Conservation (phyloP, 2,888 invertebrate species). For the Apamea anceps region DNA sequence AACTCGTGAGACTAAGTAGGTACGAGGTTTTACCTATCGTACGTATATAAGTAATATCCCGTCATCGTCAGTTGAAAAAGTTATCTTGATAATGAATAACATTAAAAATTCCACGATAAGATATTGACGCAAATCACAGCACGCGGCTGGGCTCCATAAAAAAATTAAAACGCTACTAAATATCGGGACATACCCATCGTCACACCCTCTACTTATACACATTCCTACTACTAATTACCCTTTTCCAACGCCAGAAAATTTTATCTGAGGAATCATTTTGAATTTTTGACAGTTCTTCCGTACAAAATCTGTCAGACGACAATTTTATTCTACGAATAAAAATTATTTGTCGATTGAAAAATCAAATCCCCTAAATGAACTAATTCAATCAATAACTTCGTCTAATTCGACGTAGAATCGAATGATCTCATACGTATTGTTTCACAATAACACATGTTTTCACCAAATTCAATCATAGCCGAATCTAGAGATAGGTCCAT, state of each 20-base stretch:
- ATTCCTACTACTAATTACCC: not conserved
- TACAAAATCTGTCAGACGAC: not conserved
- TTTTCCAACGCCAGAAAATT: not conserved
- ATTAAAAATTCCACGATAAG: conserved; percentile 59
- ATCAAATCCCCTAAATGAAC: not conserved
- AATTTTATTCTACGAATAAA: not conserved
- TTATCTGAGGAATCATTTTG: not conserved
- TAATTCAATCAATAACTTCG: not conserved
- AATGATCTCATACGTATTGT: conserved; percentile 45
- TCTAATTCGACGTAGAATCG: not conserved
- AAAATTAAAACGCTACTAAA: conserved; percentile 10
- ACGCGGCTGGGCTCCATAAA: conserved; percentile 9
- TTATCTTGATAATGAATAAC: conserved; percentile 50
- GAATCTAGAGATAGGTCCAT: conserved; percentile 41
- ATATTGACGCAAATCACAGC: conserved; percentile 58
- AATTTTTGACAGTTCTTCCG: no score
- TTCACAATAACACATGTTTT: conserved; percentile 38
- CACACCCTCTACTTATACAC: not conserved
- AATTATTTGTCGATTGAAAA: not conserved
- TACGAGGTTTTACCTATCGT: not conserved
- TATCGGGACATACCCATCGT: not conserved
- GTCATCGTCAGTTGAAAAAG: conserved; percentile 8
- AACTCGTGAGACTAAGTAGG: not conserved
- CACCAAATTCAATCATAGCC: conserved; percentile 48
- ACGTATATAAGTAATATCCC: not conserved